A percentile compares a stretch with the other conserved stretches of the same genome.
Conservation (phyloP, 2,888 invertebrate genomes). For the Andricus curvator region DNA sequence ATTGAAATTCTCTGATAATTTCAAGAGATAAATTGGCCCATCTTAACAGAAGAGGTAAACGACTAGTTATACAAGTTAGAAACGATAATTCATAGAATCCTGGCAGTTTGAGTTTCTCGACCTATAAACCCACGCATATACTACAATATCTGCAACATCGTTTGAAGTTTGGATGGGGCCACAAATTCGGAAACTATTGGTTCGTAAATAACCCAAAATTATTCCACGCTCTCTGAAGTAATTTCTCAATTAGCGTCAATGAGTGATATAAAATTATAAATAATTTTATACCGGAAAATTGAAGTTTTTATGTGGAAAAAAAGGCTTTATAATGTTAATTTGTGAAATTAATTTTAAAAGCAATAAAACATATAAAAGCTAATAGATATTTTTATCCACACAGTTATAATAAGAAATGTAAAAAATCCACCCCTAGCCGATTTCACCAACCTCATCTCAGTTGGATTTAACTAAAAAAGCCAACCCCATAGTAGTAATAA, state of each 20-base stretch:
- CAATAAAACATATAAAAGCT: too few species aligned
- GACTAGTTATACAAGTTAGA: constrained; percentile 38
- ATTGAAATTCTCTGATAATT: background rate
- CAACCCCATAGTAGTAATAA: too few species aligned
- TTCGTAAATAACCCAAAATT: background rate
- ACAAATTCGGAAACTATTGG: background rate
- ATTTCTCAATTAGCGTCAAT: background rate
- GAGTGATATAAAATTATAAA: too few species aligned
- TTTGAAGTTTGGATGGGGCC: background rate
- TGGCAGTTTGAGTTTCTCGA: constrained; percentile 57
- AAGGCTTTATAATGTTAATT: too few species aligned
- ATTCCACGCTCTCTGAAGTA: background rate
- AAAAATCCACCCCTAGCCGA: too few species aligned
- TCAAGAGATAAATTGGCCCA: background rate
- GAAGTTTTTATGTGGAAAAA: too few species aligned
- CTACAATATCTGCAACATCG: constrained; percentile 38
- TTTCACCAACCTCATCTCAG: too few species aligned
- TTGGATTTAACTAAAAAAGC: too few species aligned
- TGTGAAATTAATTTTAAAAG: too few species aligned
- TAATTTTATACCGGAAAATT: too few species aligned
- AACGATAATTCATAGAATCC: constrained; percentile 56
- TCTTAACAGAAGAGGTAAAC: background rate
- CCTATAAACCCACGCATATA: constrained; percentile 59
- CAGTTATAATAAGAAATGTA: too few species aligned
- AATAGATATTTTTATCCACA: too few species aligned